Base-by-base conservation (phyloP, 2,113 vertebrate species). In the Brachypteracias leptosomus region DNA sequence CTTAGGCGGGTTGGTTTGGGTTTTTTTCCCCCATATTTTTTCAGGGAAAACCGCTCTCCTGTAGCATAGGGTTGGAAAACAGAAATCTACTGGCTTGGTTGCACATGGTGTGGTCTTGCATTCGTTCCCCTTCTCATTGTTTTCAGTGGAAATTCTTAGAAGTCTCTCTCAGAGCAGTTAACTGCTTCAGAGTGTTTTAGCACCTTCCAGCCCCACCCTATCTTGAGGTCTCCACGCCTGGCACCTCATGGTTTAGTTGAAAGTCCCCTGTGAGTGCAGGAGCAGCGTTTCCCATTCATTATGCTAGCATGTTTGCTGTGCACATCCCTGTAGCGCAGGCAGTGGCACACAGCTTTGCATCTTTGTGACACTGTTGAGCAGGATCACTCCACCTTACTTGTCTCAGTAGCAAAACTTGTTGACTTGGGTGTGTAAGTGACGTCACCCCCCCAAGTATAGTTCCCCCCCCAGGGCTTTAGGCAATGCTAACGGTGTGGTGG, bases 261-360 rank as follows among this genome's bases (percentile, higher is more conserved):
- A 62, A 59, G 13, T 35, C 47, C 7, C 76, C 42, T 46, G 0
- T 17, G 36, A 57, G 29, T 35, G 13, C 13, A 6, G 17, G 35
- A 8, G 46, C 22, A n/a, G 13, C 7, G 1, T 55, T 86, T 58
- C 29, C 18, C 17, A 33, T 44, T n/a, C 3, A 0, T 67, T 33
- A 2, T 2, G 7, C 72, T 20, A 58, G 54, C 3, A 1, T 13
- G 20, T 47, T 71, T 75, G 57, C 62, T 7, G 7, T 28, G 31
- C 58, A 42, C 1, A 2, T 73, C 40, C 31, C 7, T 38, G 0
- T 28, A 33, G n/a, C 1, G 31, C 19, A 42, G n/a, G 7, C 29
- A 12, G 1, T 21, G 55, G 26, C 15, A 19, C 36, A 1, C 9
- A 62, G 36, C 47, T 67, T 26, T 63, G 7, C 13, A 13, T 71